phyloP scores from a whole-genome alignment of 1,140 invertebrate species.

The Zaprionus kolodkinae region DNA sequence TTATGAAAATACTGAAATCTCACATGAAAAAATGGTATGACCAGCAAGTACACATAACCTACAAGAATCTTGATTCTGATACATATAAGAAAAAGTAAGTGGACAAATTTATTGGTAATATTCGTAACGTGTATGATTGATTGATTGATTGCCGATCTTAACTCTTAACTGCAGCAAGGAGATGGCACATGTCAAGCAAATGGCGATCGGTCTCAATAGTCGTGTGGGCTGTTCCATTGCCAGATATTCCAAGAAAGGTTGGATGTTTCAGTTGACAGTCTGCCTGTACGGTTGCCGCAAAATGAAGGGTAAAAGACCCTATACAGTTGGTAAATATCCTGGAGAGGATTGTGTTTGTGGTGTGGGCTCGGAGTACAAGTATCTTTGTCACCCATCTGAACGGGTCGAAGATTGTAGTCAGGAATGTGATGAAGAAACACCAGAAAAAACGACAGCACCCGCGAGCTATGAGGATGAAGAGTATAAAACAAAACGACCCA shows the following conservation, averaged over 20 bases:
- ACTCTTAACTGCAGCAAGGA: neutral
- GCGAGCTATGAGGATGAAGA: no score
- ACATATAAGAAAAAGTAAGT: neutral
- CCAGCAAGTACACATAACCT: neutral
- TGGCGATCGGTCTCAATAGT: neutral
- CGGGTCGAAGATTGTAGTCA: no score
- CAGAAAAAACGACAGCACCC: no score
- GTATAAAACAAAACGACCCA: no score
- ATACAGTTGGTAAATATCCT: neutral
- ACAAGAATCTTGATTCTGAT: neutral
- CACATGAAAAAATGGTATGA: neutral
- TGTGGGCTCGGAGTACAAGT: neutral
- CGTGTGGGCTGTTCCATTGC: neutral
- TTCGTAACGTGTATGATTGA: no score
- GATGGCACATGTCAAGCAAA: neutral
- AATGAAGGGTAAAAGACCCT: neutral
- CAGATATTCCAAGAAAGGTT: neutral
- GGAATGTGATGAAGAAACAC: no score
- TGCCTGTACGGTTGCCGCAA: neutral
- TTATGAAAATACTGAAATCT: neutral
- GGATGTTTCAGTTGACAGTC: neutral
- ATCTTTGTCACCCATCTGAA: no score
- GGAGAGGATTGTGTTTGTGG: neutral
- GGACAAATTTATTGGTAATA: no score
- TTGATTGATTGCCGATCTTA: neutral